Evolutionary conservation across 2,888 invertebrate species (phyloP).

Genomic region (Drosophila yooni): DNA sequence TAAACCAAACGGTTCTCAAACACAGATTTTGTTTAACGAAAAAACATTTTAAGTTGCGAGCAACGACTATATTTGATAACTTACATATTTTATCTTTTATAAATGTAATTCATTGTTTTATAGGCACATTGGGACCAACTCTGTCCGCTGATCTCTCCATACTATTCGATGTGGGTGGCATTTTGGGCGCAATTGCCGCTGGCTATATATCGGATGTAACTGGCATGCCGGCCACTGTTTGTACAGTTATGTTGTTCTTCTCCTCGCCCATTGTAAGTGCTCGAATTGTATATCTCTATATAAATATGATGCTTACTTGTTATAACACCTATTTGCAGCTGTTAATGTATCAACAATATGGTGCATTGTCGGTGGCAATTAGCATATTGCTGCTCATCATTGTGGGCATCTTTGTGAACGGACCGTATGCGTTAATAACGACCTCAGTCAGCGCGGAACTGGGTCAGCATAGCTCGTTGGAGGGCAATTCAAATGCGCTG

Average conservation of each 20-base stretch:
- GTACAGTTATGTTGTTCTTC: constrained; percentile 91
- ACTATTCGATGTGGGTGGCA: constrained; percentile 95
- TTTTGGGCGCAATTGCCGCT: constrained; percentile 94
- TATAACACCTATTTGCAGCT: constrained; percentile 87
- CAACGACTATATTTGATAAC: background rate
- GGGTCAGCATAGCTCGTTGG: constrained; percentile 93
- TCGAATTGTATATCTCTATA: background rate
- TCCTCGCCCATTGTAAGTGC: constrained; percentile 92
- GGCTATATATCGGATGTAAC: constrained; percentile 93
- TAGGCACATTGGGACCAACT: constrained; percentile 89
- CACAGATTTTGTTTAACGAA: background rate
- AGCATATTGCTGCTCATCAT: constrained; percentile 90
- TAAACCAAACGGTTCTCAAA: background rate
- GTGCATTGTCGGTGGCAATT: constrained; percentile 87
- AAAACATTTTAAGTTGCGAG: background rate
- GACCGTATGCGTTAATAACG: constrained; percentile 97
- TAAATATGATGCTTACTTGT: background rate
- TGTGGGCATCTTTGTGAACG: constrained; percentile 95
- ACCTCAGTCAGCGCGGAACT: constrained; percentile 98
- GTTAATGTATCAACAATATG: constrained; percentile 91
- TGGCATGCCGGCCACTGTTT: constrained; percentile 95
- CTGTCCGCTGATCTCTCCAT: constrained; percentile 92
- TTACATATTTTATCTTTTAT: background rate
- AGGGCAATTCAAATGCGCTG: constrained; percentile 94
- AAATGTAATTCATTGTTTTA: constrained; percentile 50